Evolutionary conservation across 37 sponge, comb jelly and placozoan species (phyloP).

Genomic region (Oscarella lobularis): DNA sequence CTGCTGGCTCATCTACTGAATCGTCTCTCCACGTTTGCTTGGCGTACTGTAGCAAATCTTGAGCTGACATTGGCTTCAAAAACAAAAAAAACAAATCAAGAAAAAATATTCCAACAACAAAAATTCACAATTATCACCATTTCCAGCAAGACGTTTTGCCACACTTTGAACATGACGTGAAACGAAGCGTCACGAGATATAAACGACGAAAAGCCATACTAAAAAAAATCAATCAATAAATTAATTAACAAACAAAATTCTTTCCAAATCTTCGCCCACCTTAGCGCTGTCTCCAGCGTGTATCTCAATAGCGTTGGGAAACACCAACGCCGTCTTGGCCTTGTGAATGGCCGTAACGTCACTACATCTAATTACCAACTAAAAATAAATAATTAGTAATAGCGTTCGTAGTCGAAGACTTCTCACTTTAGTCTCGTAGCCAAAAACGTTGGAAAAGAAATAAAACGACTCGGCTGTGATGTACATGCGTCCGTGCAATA

Average conservation of each 20-base stretch:
- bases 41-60: too few relatives aligned
- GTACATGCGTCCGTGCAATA: constrained; percentile 25
- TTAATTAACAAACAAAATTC: too few relatives aligned
- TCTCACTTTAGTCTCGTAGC: constrained; percentile 44
- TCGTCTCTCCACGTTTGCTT: too few relatives aligned
- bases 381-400: background rate
- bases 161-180: constrained; percentile 58
- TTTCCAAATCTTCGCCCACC: too few relatives aligned
- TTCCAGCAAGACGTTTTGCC: constrained; percentile 54
- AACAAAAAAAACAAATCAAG: too few relatives aligned
- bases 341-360: background rate
- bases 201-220: constrained; percentile 62
- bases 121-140: too few relatives aligned
- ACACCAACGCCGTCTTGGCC: constrained; percentile 59
- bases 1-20: too few relatives aligned
- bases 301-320: constrained; percentile 90
- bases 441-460: background rate
- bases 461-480: background rate
- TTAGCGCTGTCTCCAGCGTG: constrained; percentile 14
- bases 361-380: background rate
- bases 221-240: too few relatives aligned
- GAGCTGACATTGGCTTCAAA: too few relatives aligned
- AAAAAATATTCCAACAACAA: too few relatives aligned
- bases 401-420: constrained; percentile 2
- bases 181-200: constrained; percentile 74